phyloP scores from a whole-genome alignment of 2,113 vertebrate species.

The Dasyornis broadbenti region DNA sequence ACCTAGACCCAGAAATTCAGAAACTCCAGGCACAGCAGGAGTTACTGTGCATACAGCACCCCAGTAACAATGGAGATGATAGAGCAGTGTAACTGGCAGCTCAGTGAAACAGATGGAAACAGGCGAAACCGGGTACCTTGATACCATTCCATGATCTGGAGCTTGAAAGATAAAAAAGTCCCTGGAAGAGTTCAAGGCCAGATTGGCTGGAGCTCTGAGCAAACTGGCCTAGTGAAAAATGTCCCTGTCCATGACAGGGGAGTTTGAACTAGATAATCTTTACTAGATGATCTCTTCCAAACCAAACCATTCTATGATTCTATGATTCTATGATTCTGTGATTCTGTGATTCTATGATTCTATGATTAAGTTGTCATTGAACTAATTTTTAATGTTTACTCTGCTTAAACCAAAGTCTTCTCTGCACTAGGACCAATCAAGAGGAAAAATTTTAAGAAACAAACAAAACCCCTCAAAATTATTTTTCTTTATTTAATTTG shows the following conservation, averaged over 20 bases:
- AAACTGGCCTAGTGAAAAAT: not conserved
- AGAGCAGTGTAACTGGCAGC: not conserved
- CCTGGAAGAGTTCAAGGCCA: not conserved
- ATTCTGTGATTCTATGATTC: not conserved
- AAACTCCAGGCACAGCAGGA: not conserved
- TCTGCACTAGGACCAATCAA: not conserved
- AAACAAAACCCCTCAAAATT: accelerated
- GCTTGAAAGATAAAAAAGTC: not conserved
- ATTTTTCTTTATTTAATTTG: not conserved
- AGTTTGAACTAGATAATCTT: not conserved
- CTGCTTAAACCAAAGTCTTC: not conserved
- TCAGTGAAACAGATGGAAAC: not conserved
- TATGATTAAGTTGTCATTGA: not conserved
- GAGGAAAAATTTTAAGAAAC: not conserved
- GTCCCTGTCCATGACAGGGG: not conserved
- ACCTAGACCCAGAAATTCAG: not conserved
- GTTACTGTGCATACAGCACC: not conserved
- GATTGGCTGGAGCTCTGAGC: not conserved
- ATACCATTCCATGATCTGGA: not conserved
- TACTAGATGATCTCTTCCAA: not conserved
- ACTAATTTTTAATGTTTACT: not conserved
- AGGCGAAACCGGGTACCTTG: not conserved
- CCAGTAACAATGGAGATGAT: not conserved
- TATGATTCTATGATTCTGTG: not conserved
- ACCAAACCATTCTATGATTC: not conserved